Conservation (phyloP, 2,797 vertebrate species). For the Poeciliopsis paucimaculata region DNA sequence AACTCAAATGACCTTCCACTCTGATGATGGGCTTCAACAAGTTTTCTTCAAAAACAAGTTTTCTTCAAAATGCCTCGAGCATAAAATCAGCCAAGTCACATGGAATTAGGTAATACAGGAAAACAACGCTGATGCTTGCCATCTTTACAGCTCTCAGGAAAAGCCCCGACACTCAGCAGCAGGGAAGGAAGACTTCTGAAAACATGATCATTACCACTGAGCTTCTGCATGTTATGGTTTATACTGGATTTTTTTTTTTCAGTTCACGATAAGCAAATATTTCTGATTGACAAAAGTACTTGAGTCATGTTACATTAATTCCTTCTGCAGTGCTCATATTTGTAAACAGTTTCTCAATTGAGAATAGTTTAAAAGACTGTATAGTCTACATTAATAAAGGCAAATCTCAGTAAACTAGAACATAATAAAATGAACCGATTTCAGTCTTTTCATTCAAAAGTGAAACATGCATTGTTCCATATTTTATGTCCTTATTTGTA, state of each 20-base stretch:
- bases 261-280: too few relatives aligned
- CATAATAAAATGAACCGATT: background rate
- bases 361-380: too few relatives aligned
- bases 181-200: background rate
- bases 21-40: background rate
- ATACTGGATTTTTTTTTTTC: background rate
- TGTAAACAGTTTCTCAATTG: too few relatives aligned
- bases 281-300: too few relatives aligned
- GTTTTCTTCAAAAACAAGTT: slow-evolving; percentile 3
- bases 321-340: too few relatives aligned
- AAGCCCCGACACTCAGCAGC: background rate
- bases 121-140: background rate
- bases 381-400: background rate
- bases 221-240: background rate
- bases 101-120: background rate
- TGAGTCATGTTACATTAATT: too few relatives aligned
- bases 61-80: slow-evolving; percentile 7
- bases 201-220: background rate
- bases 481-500: background rate
- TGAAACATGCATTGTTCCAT: background rate
- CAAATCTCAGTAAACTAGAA: background rate
- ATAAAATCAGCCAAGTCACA: slow-evolving; percentile 1
- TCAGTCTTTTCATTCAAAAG: background rate
- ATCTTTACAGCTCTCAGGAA: background rate
- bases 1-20: background rate